Conservation (phyloP, 2,797 vertebrate genomes). For the Eremophila alpestris region DNA sequence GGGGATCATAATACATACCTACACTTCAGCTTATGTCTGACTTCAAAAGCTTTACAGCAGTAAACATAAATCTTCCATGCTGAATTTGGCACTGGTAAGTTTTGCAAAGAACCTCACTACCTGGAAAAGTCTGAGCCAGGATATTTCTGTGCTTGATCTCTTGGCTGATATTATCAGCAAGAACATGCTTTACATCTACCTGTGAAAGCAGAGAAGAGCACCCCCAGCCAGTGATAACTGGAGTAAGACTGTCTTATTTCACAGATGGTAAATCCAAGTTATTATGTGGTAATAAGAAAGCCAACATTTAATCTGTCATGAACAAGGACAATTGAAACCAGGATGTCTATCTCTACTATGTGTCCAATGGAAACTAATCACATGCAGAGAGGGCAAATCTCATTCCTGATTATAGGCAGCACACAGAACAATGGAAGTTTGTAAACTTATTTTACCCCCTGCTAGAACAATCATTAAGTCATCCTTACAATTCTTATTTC, state of each 20-base stretch:
- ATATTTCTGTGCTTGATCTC: not conserved
- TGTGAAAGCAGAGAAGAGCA: not conserved
- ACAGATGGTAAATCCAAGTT: not conserved
- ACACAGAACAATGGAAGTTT: not conserved
- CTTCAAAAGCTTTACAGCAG: not conserved
- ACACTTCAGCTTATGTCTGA: not conserved
- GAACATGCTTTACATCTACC: not conserved
- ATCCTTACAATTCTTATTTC: not conserved
- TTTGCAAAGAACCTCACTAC: not conserved
- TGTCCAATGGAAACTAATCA: not conserved
- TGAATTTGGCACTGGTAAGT: not conserved
- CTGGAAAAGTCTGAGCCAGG: not conserved
- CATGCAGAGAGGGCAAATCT: not conserved
- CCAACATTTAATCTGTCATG: not conserved
- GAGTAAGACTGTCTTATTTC: not conserved
- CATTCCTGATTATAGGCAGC: not conserved
- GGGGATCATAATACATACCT: not conserved
- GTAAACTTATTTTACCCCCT: not conserved
- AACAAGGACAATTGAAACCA: not conserved
- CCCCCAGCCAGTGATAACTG: not conserved
- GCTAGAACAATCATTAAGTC: not conserved
- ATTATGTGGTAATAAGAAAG: not conserved
- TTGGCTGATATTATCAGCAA: not conserved
- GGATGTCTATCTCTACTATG: fast-evolving
- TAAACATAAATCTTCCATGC: not conserved